Evolutionary conservation across 2,797 vertebrate species (phyloP), one percentile per base, ranked within the genome.

Genomic region (Falco peregrinus): DNA sequence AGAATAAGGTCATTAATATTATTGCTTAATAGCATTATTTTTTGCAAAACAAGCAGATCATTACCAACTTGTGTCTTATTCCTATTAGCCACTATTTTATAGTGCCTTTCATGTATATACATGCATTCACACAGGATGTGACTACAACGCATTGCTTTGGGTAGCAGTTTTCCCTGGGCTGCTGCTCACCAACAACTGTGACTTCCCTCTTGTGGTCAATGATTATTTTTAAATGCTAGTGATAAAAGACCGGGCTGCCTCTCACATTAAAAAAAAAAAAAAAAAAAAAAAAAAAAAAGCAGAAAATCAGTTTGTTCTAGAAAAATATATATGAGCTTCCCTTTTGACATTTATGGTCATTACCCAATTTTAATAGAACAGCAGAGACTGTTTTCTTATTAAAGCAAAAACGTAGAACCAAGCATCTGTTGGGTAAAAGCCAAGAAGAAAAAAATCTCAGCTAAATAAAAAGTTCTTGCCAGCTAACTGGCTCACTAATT

Each of bases 151-250:
- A 5, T 18, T 7, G 11, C 47, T 51, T 48, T 43, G 41, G n/a
- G 43, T 5, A n/a, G n/a, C 53, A 31, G 54, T 50, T 89, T 48
- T 69, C 77, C 45, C 33, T 2, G 9, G 26, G n/a, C n/a, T 89
- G 25, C 57, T 64, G 56, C 47, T 24, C 59, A 90, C 26, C 26
- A 65, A 56, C 48, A 89, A 69, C 35, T 86, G 45, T 56, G 88
- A 71, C 76, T 91, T 84, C 94, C 93, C 89, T 56, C 94, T 95
- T 78, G 93, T 88, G 89, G 91, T 41, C 79, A 84, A 9, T 14
- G 63, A 20, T 47, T 73, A 60, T 25, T 70, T 93, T 68, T 59
- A 81, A 91, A 78, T 1, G 2, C 5, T 63, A 53, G 26, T 17
- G 35, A 53, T 8, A 28, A 56, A 81, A 92, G 50, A 11, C n/a